Evolutionary conservation across 2,113 vertebrate species (phyloP), one percentile per base, ranked within the genome.

Genomic region (Gallinago paraguaiae): DNA sequence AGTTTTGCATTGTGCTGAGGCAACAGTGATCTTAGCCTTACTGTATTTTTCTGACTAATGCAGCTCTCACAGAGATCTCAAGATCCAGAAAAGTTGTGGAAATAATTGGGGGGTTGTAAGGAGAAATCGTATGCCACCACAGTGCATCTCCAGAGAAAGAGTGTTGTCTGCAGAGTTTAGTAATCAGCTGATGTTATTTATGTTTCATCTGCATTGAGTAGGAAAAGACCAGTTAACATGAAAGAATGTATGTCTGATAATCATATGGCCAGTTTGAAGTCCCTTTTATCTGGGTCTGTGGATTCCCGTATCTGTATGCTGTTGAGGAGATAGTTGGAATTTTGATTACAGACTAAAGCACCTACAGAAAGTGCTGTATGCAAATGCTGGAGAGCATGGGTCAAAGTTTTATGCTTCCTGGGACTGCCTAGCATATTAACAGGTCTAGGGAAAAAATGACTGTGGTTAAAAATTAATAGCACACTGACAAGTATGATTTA

Each of bases 381-480:
- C 92, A 97, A 96, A 97, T 96, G 30, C 6, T 57, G 60, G 67
- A 82, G 89, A 94, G 81, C 67, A 82, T n/a, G 41, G 95, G 95
- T 95, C 95, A 97, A 97, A 96, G 78, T 96, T 95, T 96, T 88
- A 82, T 90, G 88, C 82, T 87, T 94, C 67, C 82, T 94, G 93
- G 93, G 93, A 97, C 91, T 96, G 86, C 92, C 94, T 96, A 71
- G 96, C 87, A 94, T 96, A 97, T 96, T 97, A 96, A 97, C 88
- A 89, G 94, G 85, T 86, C 88, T 75, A 65, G 88, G 90, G 80
- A 75, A 94, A 94, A 97, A 97, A 95, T 70, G 89, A 83, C 90
- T 94, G 82, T 89, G 60, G 85, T 97, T 96, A 97, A 97, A 97
- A 97, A 97, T 97, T 96, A 96, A 97, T 96, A 93, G 77, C 84